Evolutionary conservation across 2,888 invertebrate species (phyloP).

Genomic region (Philonicus albiceps): DNA sequence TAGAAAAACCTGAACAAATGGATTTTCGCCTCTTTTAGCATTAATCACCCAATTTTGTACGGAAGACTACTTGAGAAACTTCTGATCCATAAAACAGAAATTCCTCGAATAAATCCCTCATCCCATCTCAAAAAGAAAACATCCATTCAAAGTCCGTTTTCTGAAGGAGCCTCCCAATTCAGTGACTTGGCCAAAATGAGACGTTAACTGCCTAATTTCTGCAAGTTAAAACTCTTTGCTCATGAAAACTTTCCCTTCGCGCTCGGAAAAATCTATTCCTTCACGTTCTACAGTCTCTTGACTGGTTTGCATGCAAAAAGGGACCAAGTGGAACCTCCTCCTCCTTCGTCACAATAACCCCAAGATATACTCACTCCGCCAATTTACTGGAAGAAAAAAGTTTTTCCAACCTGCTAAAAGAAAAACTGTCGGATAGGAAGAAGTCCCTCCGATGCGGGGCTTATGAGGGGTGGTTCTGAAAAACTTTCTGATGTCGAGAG

Average conservation of each 20-base stretch:
- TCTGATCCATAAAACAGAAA: not conserved
- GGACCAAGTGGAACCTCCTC: not conserved
- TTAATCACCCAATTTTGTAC: not conserved
- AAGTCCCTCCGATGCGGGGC: not conserved
- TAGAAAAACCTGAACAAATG: not conserved
- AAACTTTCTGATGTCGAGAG: conserved; percentile 1
- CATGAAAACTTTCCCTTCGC: not conserved
- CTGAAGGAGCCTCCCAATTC: not conserved
- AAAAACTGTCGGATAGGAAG: not conserved
- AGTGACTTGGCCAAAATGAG: not conserved
- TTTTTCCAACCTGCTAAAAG: not conserved
- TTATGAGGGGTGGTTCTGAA: not conserved
- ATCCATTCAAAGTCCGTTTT: not conserved
- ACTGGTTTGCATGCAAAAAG: not conserved
- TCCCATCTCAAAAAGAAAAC: not conserved
- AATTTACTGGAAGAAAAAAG: conserved; percentile 3
- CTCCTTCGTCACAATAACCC: not conserved
- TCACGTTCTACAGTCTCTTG: not conserved
- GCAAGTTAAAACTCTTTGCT: not conserved
- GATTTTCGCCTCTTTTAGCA: not conserved
- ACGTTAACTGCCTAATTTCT: not conserved
- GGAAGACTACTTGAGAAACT: not conserved
- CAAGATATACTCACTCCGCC: conserved; percentile 2
- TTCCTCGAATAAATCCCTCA: not conserved
- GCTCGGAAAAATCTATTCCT: not conserved